phyloP scores from a whole-genome alignment of 2,888 invertebrate genomes.

The Ametastegia equiseti region DNA sequence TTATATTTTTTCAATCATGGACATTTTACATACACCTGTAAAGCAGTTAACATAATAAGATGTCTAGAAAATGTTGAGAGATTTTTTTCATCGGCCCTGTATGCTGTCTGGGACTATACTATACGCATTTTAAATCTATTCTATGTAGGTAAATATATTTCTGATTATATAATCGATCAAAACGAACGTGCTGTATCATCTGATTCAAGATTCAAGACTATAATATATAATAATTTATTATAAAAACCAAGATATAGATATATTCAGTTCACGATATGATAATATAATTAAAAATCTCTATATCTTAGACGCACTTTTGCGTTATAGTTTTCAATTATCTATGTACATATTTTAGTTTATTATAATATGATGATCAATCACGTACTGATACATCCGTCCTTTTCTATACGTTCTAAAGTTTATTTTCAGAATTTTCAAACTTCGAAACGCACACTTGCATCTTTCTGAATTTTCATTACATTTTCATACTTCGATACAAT shows the following conservation, averaged over 20 bases:
- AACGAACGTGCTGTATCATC: background rate
- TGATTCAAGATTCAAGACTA: background rate
- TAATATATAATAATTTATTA: background rate
- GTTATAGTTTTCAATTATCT: background rate
- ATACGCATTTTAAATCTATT: background rate
- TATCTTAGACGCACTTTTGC: constrained; percentile 24
- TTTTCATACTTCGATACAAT: background rate
- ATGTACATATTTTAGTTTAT: constrained; percentile 33
- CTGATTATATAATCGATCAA: background rate
- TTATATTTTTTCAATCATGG: too few relatives aligned
- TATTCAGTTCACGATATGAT: constrained; percentile 8
- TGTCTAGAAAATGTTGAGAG: too few relatives aligned
- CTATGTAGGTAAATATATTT: background rate
- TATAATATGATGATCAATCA: background rate
- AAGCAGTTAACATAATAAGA: too few relatives aligned
- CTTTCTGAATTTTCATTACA: background rate
- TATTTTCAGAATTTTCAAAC: background rate
- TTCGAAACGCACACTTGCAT: constrained; percentile 28
- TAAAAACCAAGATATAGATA: background rate
- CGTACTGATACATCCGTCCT: constrained; percentile 1
- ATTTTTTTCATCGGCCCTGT: background rate
- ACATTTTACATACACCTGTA: too few relatives aligned
- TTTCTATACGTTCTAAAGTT: background rate
- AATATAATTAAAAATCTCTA: constrained; percentile 6
- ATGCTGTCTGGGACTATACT: background rate